A percentile compares a stretch with the other conserved stretches of the same genome.
Evolutionary conservation across 2,888 invertebrate genomes (phyloP).

Genomic region (Nephrocerus scutellatus): DNA sequence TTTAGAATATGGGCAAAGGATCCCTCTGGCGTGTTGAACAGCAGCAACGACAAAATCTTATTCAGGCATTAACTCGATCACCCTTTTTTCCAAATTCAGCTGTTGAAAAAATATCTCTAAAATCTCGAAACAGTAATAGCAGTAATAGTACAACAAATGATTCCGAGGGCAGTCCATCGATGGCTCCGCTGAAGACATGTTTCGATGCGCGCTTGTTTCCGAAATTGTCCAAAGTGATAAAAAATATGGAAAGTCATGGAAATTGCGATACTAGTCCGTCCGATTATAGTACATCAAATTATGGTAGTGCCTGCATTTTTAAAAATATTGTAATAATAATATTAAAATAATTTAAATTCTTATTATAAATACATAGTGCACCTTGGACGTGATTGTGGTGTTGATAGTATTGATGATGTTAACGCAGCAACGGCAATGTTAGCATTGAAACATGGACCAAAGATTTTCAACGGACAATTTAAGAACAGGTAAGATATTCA

Average conservation of each 20-base stretch:
- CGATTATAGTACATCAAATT: conserved; percentile 34
- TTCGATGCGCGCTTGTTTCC: conserved; percentile 78
- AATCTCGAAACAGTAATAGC: conserved; percentile 29
- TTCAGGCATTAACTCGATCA: conserved; percentile 83
- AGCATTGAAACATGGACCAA: conserved; percentile 78
- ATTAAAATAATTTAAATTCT: conserved; percentile 21
- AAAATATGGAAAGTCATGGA: conserved; percentile 36
- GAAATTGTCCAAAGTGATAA: conserved; percentile 61
- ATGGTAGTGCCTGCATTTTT: conserved; percentile 11
- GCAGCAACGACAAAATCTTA: conserved; percentile 78
- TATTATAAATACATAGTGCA: conserved; percentile 31
- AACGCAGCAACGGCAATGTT: conserved; percentile 82
- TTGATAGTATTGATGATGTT: conserved; percentile 65
- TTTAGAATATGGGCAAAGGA: conserved; percentile 86
- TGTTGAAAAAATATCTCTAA: conserved; percentile 49
- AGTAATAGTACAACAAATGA: neutral
- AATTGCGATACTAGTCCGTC: conserved; percentile 22
- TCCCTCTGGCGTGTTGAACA: conserved; percentile 95
- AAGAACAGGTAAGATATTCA: conserved; percentile 40
- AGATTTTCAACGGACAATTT: conserved; percentile 51
- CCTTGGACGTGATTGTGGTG: conserved; percentile 45
- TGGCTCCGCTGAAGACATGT: conserved; percentile 31
- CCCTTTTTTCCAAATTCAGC: conserved; percentile 67
- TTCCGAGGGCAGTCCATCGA: conserved; percentile 27
- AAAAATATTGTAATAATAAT: conserved; percentile 6